phyloP scores from a whole-genome alignment of 64 coral and sea anemone genomes.

The Dendrophyllia cribrosa region DNA sequence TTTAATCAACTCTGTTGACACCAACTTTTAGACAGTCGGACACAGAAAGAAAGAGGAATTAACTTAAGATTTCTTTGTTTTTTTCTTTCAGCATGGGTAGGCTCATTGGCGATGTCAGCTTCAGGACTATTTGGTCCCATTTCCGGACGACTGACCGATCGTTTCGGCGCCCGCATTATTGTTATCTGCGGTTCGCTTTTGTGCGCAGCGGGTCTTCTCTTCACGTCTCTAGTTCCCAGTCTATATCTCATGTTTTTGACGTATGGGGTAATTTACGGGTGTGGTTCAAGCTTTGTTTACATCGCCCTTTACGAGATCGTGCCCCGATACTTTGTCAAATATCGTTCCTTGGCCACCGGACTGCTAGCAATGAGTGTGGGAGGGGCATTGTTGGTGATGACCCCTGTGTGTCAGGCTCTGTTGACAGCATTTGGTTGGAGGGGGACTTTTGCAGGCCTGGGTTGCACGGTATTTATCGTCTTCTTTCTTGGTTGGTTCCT shows the following conservation, averaged over 20 bases:
- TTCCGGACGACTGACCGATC: conserved; percentile 39
- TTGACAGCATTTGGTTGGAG: conserved; percentile 70
- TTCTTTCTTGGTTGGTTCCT: conserved; percentile 6
- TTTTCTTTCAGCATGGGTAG: conserved; percentile 60
- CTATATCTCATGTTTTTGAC: conserved; percentile 55
- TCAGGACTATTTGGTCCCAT: conserved; percentile 52
- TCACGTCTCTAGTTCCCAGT: conserved; percentile 45
- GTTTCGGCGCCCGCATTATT: conserved; percentile 45
- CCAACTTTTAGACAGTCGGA: no score
- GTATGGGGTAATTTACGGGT: conserved; percentile 50
- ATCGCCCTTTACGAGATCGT: conserved; percentile 65
- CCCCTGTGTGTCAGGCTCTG: conserved; percentile 30
- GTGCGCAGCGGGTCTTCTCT: conserved; percentile 24
- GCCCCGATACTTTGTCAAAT: conserved; percentile 55
- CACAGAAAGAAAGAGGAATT: no score
- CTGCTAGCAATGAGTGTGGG: conserved; percentile 59
- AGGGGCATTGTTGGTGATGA: conserved; percentile 74
- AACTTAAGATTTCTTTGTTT: not conserved
- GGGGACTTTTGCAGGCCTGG: conserved; percentile 57
- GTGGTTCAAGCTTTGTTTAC: conserved; percentile 59
- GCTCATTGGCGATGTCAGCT: conserved; percentile 48
- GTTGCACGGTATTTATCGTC: conserved; percentile 7
- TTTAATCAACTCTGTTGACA: no score
- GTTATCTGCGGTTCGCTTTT: conserved; percentile 44
- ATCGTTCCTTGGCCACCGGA: conserved; percentile 51